Evolutionary conservation across 2,797 vertebrate species (phyloP), one percentile per base, ranked within the genome.

Genomic region (Ptychobarbus kaznakovi): DNA sequence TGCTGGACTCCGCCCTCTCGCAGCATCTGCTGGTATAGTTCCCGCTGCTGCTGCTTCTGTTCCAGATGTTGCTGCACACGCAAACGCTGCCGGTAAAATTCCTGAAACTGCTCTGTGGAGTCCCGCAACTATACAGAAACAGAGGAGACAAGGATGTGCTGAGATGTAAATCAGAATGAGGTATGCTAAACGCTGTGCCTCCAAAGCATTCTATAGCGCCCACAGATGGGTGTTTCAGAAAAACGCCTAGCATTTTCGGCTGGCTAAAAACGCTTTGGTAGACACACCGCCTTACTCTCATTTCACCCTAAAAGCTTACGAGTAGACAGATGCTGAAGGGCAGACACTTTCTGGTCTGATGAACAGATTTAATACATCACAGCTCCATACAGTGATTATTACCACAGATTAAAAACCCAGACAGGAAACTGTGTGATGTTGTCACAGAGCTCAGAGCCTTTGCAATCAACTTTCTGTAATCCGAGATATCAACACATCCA

Each of bases 61-160:
- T 99, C 98, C 44, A 99, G 94, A 91, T 99, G 98, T 91, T 99
- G 98, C 92, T 99, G 98, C 88, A 99, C 98, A 4, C 98, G 97
- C 7, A 99, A 90, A 1, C 98, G 96, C 90, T 99, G 98, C 7
- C 98, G 96, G 82, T 99, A 99, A 91, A 94, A 99, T 88, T 99
- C 98, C 92, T 99, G 97, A 86, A 97, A 99, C 90, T 99, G 98
- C 89, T 99, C 98, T 13, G 97, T 97, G 16, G 98, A 98, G 91
- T 99, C 98, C 10, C 96, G 96, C 86, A 98, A 95, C 97, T 99
- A 90, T 58, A 44, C 13, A 83, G 15, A 56, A 63, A 70, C 15
- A 68, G 38, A 51, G 13, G 38, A 18, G 20, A 68, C 40, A 77
- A 35, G 38, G 65, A 63, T 40, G 18, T 63, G n/a, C 28, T 51